Evolutionary conservation across 2,113 vertebrate species (phyloP), one percentile per base, ranked within the genome.

Genomic region (Murina feae): DNA sequence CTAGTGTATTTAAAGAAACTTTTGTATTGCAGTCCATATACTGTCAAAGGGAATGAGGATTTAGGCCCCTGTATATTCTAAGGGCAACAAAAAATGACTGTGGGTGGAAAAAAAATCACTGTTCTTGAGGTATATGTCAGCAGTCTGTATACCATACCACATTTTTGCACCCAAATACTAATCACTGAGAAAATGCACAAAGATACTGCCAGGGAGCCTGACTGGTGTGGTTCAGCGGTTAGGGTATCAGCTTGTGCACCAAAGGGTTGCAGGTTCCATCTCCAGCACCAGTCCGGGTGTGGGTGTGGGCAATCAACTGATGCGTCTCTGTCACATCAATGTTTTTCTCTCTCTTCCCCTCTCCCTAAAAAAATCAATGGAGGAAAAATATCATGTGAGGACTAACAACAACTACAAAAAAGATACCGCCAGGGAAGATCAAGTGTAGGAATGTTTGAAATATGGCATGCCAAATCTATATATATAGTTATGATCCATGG

Each of bases 151-250:
- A 1, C 18, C 78, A 20, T 58, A 42, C 2, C n/a, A 82, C 23
- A 92, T 10, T 32, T 92, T 37, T 93, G 23, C 18, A 89, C 18
- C 96, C 37, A 91, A 84, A 94, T 81, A 91, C 17, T 84, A 86
- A 72, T 79, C 60, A 88, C 35, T 69, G 47, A 89, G 37, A 93
- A 95, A 91, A 90, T 9, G 14, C 60, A 82, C 17, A 63, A 39
- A 93, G 66, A 93, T 78, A 94, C 21, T 88, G 42, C 14, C 39
- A 51, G 16, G 83, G 23, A 91, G 39, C 55, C 55, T 58, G 58
- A 25, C 58, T 60, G 58, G 23, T 60, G 25, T 28, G 4, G 58
- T 10, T 28, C 23, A 60, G 58, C 1, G 23, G 58, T 28, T 60
- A 60, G 25, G 25, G 58, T 28, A 1, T 25, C 58, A 60, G 25